These are phyloP conservation scores for Drosophila tripunctata DNA, from an alignment of 2,888 invertebrate genomes.

Conservation along the genomic window DNA sequence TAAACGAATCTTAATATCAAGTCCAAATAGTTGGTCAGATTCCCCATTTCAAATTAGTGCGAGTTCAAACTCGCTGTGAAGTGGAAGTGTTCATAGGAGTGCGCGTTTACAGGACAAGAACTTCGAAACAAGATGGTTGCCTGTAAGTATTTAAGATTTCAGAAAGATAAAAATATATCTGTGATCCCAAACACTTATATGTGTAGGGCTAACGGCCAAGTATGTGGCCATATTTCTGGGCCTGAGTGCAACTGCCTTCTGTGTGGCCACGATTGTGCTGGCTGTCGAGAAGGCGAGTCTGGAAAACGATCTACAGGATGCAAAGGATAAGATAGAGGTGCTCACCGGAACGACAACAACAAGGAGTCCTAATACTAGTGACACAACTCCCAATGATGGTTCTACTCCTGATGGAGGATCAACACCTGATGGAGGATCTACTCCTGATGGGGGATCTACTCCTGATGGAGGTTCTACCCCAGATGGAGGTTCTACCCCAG, in stretches of 20 bases:
- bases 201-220: constrained; percentile 74
- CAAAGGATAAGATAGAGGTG: constrained; percentile 71
- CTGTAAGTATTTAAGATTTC: constrained; percentile 52
- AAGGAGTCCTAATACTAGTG: constrained; percentile 12
- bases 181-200: constrained; percentile 3
- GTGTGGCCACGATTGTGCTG: constrained; percentile 86
- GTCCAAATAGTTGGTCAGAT: constrained; percentile 59
- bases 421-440: neutral
- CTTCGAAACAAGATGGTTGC: constrained; percentile 55
- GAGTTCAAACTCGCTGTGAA: constrained; percentile 29
- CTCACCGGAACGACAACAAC: constrained; percentile 43
- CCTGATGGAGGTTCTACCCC: constrained; percentile 19
- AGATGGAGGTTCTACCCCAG: constrained; percentile 4
- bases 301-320: constrained; percentile 77
- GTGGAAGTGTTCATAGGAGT: constrained; percentile 44
- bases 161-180: neutral
- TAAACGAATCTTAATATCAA: constrained; percentile 45
- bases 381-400: constrained; percentile 10
- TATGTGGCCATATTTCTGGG: constrained; percentile 77
- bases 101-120: constrained; percentile 37
- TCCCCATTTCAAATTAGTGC: constrained; percentile 46
- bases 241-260: constrained; percentile 82
- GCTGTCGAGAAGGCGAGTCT: constrained; percentile 84
- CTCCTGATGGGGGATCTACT: constrained; percentile 1
- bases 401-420: constrained; percentile 2